Evolutionary conservation across 1,140 invertebrate species (phyloP).

Genomic region (Dinoponera quadriceps): DNA sequence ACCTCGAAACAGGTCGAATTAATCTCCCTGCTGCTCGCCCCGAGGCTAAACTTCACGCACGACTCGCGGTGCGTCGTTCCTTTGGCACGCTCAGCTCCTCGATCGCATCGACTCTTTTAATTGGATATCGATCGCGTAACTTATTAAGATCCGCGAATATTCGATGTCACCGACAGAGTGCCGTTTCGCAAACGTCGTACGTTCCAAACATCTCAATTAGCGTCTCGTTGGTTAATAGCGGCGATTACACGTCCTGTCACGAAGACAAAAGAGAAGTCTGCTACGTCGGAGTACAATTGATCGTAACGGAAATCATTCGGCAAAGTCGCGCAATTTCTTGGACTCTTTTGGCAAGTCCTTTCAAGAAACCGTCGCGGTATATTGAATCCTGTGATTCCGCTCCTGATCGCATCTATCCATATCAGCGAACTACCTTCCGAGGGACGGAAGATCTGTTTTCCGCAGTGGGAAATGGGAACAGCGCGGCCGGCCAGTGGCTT

Average conservation of each 20-base stretch:
- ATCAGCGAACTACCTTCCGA: constrained; percentile 69
- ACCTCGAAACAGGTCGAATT: constrained; percentile 68
- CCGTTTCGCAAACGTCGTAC: not conserved
- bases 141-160: constrained; percentile 9
- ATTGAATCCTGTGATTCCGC: constrained; percentile 77
- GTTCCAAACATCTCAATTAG: not conserved
- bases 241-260: too few species aligned
- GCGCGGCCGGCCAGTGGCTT: constrained; percentile 75
- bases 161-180: not conserved
- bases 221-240: too few species aligned
- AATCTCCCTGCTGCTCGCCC: constrained; percentile 62
- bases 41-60: constrained; percentile 29
- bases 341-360: constrained; percentile 26
- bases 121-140: constrained; percentile 35
- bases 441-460: constrained; percentile 62
- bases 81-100: constrained; percentile 31
- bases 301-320: not conserved
- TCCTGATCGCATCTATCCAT: constrained; percentile 70
- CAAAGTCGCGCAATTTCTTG: constrained; percentile 7
- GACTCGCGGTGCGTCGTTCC: constrained; percentile 18
- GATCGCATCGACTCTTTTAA: constrained; percentile 35
- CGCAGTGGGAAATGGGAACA: constrained; percentile 71
- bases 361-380: constrained; percentile 60
- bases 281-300: too few species aligned
- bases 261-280: constrained; percentile 47